Conservation (phyloP, 2,113 vertebrate genomes). For the Cervus canadensis region DNA sequence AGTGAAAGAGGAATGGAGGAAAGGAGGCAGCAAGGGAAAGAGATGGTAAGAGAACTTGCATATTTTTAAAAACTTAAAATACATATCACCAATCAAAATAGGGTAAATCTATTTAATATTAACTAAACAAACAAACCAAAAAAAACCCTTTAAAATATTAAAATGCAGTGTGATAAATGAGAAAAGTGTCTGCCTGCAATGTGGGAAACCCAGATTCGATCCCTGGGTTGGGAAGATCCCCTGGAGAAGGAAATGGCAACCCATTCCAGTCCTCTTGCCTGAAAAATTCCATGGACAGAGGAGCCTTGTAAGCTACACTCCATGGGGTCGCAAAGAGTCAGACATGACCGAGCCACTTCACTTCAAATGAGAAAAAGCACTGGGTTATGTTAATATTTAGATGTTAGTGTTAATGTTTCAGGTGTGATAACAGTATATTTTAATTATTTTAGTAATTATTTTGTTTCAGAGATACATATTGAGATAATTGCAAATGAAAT, state of each 20-base stretch:
- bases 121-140: background rate
- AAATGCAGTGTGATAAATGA: background rate
- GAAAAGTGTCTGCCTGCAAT: background rate
- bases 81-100: background rate
- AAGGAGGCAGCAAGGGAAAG: background rate
- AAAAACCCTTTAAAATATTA: background rate
- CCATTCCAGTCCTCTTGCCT: background rate
- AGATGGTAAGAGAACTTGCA: background rate
- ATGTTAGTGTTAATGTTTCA: background rate
- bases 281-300: background rate
- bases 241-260: background rate
- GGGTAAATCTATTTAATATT: background rate
- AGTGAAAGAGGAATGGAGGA: background rate
- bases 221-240: background rate
- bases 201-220: background rate
- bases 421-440: background rate
- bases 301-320: background rate
- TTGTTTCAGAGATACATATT: background rate
- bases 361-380: background rate
- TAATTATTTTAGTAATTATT: background rate
- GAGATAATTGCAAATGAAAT: background rate
- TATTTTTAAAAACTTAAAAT: background rate
- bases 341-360: background rate
- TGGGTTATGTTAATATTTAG: background rate
- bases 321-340: background rate